A percentile compares a stretch with the other conserved stretches of the same genome.
Evolutionary conservation across 2,888 invertebrate genomes (phyloP).

Genomic region (Aquatica leii): DNA sequence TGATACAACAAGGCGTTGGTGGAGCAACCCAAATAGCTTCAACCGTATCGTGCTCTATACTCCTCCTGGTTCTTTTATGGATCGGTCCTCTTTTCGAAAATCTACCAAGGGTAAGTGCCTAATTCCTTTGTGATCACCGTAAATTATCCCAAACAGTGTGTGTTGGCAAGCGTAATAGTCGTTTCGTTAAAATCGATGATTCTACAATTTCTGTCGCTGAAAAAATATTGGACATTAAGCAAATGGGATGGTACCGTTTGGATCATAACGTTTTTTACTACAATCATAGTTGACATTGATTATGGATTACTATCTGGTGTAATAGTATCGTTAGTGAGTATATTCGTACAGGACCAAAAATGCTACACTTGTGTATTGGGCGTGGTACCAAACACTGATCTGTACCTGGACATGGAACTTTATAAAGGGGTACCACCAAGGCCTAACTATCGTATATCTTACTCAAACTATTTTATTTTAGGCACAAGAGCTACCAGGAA

Average conservation of each 20-base stretch:
- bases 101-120: constrained; percentile 71
- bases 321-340: constrained; percentile 73
- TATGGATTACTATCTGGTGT: constrained; percentile 81
- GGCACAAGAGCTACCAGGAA: constrained; percentile 74
- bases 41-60: constrained; percentile 70
- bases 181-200: constrained; percentile 86
- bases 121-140: background rate
- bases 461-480: constrained; percentile 59
- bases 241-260: constrained; percentile 84
- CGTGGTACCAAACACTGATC: constrained; percentile 74
- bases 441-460: background rate
- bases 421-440: constrained; percentile 70
- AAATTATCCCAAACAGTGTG: constrained; percentile 65
- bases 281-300: constrained; percentile 79
- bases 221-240: constrained; percentile 78
- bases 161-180: constrained; percentile 82
- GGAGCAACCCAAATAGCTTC: constrained; percentile 78
- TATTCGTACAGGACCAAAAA: constrained; percentile 75
- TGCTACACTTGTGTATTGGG: constrained; percentile 77
- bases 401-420: constrained; percentile 76
- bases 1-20: constrained; percentile 85
- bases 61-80: constrained; percentile 74
- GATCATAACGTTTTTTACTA: constrained; percentile 79
- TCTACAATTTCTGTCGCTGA: constrained; percentile 74
- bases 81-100: constrained; percentile 78